phyloP scores from a whole-genome alignment of 2,113 vertebrate genomes.

The Octodon degus region DNA sequence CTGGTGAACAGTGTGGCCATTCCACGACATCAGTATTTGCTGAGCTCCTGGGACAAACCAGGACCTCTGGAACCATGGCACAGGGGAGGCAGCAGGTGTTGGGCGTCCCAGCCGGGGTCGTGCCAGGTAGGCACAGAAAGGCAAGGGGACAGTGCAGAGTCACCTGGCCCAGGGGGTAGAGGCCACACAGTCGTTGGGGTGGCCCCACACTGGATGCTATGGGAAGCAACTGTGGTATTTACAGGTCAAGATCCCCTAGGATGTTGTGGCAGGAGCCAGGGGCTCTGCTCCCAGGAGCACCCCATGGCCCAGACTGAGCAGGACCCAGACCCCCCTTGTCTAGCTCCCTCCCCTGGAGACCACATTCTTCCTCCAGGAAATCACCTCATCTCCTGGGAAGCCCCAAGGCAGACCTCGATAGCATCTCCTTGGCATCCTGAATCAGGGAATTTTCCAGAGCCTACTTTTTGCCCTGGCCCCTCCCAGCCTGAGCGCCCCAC shows the following conservation, averaged over 20 bases:
- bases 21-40: neutral
- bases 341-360: too few relatives aligned
- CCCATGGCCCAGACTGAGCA: neutral
- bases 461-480: constrained; percentile 31
- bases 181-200: fast-evolving
- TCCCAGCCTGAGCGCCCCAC: constrained; percentile 34
- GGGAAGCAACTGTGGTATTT: neutral
- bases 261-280: neutral
- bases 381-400: neutral
- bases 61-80: too few relatives aligned
- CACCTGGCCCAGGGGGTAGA: fast-evolving
- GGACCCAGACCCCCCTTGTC: neutral
- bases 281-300: neutral
- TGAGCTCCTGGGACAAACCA: neutral
- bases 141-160: neutral
- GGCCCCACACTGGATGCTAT: neutral
- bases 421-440: constrained; percentile 51
- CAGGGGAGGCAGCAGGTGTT: neutral
- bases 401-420: neutral
- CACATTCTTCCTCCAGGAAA: neutral
- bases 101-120: too few relatives aligned
- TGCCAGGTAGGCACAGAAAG: neutral
- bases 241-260: too few relatives aligned
- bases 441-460: constrained; percentile 60
- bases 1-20: neutral